A percentile compares a stretch with the other conserved stretches of the same genome.
Conservation (phyloP, 2,888 invertebrate genomes). For the Amphipyra tragopoginis region DNA sequence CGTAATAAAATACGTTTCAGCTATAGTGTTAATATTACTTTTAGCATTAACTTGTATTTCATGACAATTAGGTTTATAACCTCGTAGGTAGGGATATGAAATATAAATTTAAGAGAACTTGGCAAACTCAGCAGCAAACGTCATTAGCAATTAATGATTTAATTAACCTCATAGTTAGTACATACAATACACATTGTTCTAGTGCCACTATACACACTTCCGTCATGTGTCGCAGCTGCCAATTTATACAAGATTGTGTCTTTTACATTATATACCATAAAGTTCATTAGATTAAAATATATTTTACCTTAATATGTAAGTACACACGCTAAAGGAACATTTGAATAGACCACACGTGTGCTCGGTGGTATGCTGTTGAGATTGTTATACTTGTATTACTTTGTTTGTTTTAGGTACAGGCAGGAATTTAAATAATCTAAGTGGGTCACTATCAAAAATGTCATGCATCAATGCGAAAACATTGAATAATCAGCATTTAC, state of each 20-base stretch:
- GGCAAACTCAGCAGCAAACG: slow-evolving; percentile 35
- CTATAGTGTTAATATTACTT: slow-evolving; percentile 19
- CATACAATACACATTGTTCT: slow-evolving; percentile 51
- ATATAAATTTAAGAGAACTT: slow-evolving; percentile 26
- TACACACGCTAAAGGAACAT: slow-evolving; percentile 51
- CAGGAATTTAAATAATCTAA: slow-evolving; percentile 14
- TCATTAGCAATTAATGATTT: slow-evolving; percentile 44
- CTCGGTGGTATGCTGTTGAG: slow-evolving; percentile 15
- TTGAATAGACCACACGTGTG: slow-evolving; percentile 35
- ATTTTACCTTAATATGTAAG: slow-evolving; percentile 47
- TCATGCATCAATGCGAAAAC: slow-evolving; percentile 2
- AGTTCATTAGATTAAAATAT: slow-evolving; percentile 53
- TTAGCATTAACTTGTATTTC: slow-evolving; percentile 21
- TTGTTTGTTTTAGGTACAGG: slow-evolving; percentile 17
- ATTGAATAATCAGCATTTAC: slow-evolving; percentile 1
- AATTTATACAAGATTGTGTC: slow-evolving; percentile 51
- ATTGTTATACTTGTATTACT: slow-evolving; percentile 8
- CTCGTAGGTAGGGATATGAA: slow-evolving; percentile 28
- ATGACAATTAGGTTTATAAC: slow-evolving; percentile 35
- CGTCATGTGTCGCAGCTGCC: slow-evolving; percentile 42
- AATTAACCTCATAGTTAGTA: slow-evolving; percentile 52
- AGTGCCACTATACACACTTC: slow-evolving; percentile 34
- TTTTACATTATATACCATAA: slow-evolving; percentile 53
- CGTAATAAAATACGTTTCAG: slow-evolving; percentile 17
- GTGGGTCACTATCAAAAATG: slow-evolving; percentile 3